A percentile compares a stretch with the other conserved stretches of the same genome.
Evolutionary conservation across 2,797 vertebrate species (phyloP).

Genomic region (Crocodylus rhombifer): DNA sequence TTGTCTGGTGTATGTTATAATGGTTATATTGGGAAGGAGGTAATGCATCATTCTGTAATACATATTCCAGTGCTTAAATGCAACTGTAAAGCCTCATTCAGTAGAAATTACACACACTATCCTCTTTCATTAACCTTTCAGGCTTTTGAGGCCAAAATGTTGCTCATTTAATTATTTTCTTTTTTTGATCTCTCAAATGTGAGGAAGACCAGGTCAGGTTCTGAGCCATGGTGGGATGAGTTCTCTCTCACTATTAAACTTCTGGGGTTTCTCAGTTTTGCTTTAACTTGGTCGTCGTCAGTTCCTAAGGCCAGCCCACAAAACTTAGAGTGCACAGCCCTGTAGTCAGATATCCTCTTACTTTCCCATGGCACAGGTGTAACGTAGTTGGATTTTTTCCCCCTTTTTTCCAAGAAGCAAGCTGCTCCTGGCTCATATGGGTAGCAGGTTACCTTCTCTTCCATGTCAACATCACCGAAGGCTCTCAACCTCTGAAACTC

Average conservation of each 20-base stretch:
- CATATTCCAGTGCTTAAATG: background rate
- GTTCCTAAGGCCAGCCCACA: background rate
- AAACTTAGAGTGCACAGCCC: background rate
- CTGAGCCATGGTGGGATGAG: background rate
- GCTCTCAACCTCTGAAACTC: background rate
- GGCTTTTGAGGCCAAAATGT: constrained; percentile 27
- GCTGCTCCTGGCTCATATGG: accelerated
- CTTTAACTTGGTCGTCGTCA: background rate
- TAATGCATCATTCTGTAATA: background rate
- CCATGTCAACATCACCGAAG: background rate
- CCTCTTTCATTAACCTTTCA: background rate
- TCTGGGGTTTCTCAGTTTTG: background rate
- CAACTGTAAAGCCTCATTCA: background rate
- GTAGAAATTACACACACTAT: background rate
- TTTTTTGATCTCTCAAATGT: background rate
- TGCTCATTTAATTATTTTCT: constrained; percentile 48
- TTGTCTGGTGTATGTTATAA: background rate
- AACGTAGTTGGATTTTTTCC: too few species aligned
- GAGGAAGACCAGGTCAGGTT: background rate
- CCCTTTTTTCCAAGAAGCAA: background rate
- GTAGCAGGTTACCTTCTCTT: background rate
- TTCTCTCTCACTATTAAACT: background rate
- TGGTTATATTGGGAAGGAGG: background rate
- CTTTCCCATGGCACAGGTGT: too few species aligned
- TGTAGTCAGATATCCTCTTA: background rate